Conservation (phyloP, 2,888 invertebrate species). For the Leptopilina myrica region DNA sequence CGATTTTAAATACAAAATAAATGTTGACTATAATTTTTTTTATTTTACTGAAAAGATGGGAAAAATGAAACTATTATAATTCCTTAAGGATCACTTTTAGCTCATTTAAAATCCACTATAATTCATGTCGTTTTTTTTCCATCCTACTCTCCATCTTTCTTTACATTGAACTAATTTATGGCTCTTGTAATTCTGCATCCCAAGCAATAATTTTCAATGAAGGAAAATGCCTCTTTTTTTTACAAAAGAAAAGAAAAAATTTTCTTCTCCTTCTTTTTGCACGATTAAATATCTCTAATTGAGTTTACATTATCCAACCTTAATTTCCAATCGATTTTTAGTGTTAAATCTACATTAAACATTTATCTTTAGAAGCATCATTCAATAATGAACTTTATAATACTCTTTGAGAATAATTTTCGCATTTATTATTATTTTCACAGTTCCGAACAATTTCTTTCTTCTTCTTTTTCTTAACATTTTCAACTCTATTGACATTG, state of each 20-base stretch:
- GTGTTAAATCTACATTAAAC: constrained; percentile 9
- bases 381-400: neutral
- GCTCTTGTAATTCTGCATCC: neutral
- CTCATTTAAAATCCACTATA: neutral
- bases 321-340: neutral
- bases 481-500: too few relatives aligned
- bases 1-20: neutral
- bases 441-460: neutral
- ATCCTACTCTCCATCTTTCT: constrained; percentile 1
- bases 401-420: neutral
- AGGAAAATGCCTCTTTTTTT: constrained; percentile 5
- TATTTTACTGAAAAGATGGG: neutral
- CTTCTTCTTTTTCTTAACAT: too few relatives aligned
- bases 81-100: neutral
- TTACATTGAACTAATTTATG: constrained; percentile 3
- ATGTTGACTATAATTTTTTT: neutral
- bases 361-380: neutral
- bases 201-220: constrained; percentile 19
- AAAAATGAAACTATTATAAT: neutral
- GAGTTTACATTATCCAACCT: constrained; percentile 20
- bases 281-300: constrained; percentile 4
- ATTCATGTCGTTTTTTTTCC: too few relatives aligned
- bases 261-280: neutral
- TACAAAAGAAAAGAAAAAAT: neutral
- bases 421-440: neutral